A percentile compares a stretch with the other conserved stretches of the same genome.
Evolutionary conservation across 2,797 vertebrate genomes (phyloP).

Genomic region (Typhlichthys eigenmanni): DNA sequence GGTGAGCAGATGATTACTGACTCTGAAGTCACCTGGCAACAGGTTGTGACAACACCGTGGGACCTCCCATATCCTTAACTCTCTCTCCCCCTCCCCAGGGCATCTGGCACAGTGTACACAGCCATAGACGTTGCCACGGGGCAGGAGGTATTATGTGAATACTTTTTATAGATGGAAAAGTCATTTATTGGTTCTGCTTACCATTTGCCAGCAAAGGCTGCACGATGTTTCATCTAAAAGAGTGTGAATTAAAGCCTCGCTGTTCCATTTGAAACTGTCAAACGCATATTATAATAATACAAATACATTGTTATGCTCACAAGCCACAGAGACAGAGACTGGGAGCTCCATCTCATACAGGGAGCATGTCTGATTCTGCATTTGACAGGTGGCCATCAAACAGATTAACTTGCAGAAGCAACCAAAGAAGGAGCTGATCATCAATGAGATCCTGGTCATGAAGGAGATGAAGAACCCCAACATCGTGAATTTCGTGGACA

Average conservation of each 20-base stretch:
- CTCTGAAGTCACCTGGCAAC: neutral
- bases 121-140: conserved; percentile 95
- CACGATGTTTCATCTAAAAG: neutral
- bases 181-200: neutral
- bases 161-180: neutral
- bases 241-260: no score
- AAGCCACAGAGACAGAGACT: neutral
- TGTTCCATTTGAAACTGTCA: no score
- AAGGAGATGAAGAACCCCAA: conserved; percentile 98
- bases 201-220: neutral
- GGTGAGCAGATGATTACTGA: conserved; percentile 78
- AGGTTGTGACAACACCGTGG: no score
- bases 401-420: conserved; percentile 99
- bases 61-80: neutral
- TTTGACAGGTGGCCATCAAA: conserved; percentile 92
- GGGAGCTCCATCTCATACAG: neutral
- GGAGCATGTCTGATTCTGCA: neutral
- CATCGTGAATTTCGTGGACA: conserved; percentile 97
- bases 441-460: conserved; percentile 99
- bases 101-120: conserved; percentile 97
- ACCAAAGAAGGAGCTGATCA: conserved; percentile 98
- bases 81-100: conserved; percentile 71
- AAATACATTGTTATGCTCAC: neutral
- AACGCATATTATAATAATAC: no score
- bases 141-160: conserved; percentile 83